Evolutionary conservation across 2,888 invertebrate genomes (phyloP), one percentile per base, ranked within the genome.

Genomic region (Choreutis nemorana): DNA sequence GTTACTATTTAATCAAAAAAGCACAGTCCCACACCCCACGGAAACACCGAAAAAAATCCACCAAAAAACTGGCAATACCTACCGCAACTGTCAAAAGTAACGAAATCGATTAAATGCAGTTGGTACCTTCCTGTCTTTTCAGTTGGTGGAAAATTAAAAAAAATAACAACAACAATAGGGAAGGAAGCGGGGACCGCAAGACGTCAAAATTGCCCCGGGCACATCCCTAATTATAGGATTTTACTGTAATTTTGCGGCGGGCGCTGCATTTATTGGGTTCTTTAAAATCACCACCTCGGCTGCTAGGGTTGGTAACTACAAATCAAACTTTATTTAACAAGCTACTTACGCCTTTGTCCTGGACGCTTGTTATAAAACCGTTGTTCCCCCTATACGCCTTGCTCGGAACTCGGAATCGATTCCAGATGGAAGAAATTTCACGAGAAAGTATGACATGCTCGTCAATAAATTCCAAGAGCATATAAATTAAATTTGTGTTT

Each of bases 11-110:
- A 9, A 18, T 14, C 31, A 36, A 33, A 37, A 37, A 30, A 26
- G 8, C 22, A 32, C 31, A 33, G 14, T n/a, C n/a, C 14, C 14
- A 6, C 13, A 12, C 41, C 38, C 42, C 31, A 31, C 35, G 41
- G 48, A 50, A 45, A 37, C 18, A 18, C 28, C 15, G 27, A 30
- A 28, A 56, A 60, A 63, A 64, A 62, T 48, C 39, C 39, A 33
- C 41, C 38, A 50, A 54, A 60, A 61, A 60, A 56, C n/a, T 55
- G 50, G 63, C 48, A 43, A 44, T 18, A 42, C 46, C 52, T 54
- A 75, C 75, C 75, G 54, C 75, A 75, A 63, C 71, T 71, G 73
- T 72, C 73, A 68, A 67, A 42, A 66, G 66, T 54, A 60, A 62
- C 42, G 41, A 63, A 77, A 75, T 77, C 70, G 77, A 77, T 77